Conservation (phyloP, 35 echinoderm and acorn worm species). For the Apostichopus japonicus region DNA sequence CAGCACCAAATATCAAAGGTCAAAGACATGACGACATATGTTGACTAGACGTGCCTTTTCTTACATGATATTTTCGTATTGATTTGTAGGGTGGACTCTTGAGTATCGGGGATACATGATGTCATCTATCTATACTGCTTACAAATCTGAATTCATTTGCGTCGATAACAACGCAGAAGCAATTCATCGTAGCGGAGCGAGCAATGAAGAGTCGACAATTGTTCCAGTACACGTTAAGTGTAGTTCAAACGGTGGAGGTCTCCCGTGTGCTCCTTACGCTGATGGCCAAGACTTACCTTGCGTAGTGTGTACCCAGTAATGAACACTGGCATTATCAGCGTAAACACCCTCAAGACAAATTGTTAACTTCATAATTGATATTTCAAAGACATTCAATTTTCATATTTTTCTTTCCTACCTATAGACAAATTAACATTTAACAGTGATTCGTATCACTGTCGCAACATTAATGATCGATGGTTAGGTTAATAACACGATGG, state of each 20-base stretch:
- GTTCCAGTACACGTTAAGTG: not conserved
- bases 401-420: no score
- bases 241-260: not conserved
- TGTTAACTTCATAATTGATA: no score
- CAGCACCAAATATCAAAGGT: no score
- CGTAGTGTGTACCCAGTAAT: conserved; percentile 3
- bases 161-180: conserved; percentile 6
- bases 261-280: conserved; percentile 32
- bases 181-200: not conserved
- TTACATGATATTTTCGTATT: not conserved
- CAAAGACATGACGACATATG: no score
- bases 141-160: conserved; percentile 12
- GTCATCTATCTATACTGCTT: not conserved
- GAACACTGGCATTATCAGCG: no score
- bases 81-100: not conserved
- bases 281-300: conserved; percentile 8
- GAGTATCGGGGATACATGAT: conserved; percentile 27
- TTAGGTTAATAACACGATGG: no score
- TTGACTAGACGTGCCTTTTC: no score
- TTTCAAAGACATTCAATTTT: no score
- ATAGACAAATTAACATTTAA: no score
- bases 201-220: not conserved
- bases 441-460: no score
- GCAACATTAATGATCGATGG: no score
- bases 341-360: no score